Conservation (phyloP, 1,140 invertebrate genomes). For the Rhyzopertha dominica region DNA sequence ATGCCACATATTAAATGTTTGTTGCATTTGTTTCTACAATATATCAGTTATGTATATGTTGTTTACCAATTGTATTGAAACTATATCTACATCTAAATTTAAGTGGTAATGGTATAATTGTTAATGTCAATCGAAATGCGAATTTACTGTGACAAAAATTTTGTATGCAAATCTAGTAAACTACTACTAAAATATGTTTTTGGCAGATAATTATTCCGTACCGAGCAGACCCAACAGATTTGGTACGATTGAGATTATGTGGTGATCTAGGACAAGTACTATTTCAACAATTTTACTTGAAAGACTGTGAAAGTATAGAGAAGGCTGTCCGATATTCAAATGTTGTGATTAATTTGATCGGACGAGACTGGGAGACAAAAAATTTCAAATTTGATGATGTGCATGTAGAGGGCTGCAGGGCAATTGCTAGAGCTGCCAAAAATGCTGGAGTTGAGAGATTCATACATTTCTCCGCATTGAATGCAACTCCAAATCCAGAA, state of each 20-base stretch:
- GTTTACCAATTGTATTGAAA: too few species aligned
- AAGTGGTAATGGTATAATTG: too few species aligned
- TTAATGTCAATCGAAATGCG: too few species aligned
- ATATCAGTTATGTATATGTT: too few species aligned
- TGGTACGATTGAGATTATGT: slow-evolving; percentile 69
- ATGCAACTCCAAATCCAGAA: slow-evolving; percentile 61
- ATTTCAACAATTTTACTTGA: slow-evolving; percentile 79
- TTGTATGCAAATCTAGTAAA: too few species aligned
- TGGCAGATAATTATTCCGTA: slow-evolving; percentile 90
- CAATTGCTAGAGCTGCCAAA: slow-evolving; percentile 68
- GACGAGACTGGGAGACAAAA: slow-evolving; percentile 85
- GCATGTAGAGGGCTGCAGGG: slow-evolving; percentile 67
- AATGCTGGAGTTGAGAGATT: slow-evolving; percentile 77
- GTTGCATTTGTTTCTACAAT: too few species aligned
- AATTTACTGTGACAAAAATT: too few species aligned
- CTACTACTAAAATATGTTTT: too few species aligned
- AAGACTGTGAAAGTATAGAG: slow-evolving; percentile 83
- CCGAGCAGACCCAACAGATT: slow-evolving; percentile 77
- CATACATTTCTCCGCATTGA: slow-evolving; percentile 79
- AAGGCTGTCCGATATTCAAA: slow-evolving; percentile 93
- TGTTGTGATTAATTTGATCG: slow-evolving; percentile 95
- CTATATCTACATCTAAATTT: too few species aligned
- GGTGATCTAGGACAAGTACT: slow-evolving; percentile 96
- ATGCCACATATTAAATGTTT: too few species aligned
- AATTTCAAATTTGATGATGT: slow-evolving; percentile 83